Conservation (phyloP, 2,113 vertebrate species). For the Ahaetulla prasina region DNA sequence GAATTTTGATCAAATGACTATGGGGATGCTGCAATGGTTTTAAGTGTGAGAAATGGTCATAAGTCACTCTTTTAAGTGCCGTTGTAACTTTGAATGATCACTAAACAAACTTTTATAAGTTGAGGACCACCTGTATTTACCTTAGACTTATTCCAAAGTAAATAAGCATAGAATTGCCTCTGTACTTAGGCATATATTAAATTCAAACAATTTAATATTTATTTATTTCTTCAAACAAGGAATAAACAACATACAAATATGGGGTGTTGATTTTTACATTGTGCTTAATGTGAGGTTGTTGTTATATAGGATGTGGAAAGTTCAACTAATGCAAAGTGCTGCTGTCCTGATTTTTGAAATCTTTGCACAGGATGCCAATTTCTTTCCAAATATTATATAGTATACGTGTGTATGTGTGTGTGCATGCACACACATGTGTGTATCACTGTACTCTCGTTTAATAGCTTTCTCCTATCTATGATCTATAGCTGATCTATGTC, state of each 20-base stretch:
- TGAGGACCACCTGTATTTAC: background rate
- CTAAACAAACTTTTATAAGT: background rate
- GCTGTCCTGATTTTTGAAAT: background rate
- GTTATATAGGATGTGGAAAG: background rate
- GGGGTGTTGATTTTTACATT: background rate
- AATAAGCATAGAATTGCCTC: background rate
- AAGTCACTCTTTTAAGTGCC: too few relatives aligned
- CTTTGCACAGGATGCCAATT: background rate
- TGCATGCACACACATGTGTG: fast-evolving
- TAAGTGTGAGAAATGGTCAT: background rate
- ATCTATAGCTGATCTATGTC: too few relatives aligned
- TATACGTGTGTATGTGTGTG: background rate
- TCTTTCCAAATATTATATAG: background rate
- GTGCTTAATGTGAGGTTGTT: background rate
- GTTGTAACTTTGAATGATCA: background rate
- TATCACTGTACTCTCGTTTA: background rate
- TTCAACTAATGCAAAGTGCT: background rate
- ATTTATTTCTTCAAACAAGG: too few relatives aligned
- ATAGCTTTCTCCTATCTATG: background rate
- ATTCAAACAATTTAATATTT: background rate
- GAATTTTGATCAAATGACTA: background rate
- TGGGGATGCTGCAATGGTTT: background rate
- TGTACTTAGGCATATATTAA: background rate
- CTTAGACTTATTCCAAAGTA: background rate
- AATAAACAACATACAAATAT: background rate